Conservation (phyloP, 64 coral and sea anemone genomes). For the Porites australiensis region DNA sequence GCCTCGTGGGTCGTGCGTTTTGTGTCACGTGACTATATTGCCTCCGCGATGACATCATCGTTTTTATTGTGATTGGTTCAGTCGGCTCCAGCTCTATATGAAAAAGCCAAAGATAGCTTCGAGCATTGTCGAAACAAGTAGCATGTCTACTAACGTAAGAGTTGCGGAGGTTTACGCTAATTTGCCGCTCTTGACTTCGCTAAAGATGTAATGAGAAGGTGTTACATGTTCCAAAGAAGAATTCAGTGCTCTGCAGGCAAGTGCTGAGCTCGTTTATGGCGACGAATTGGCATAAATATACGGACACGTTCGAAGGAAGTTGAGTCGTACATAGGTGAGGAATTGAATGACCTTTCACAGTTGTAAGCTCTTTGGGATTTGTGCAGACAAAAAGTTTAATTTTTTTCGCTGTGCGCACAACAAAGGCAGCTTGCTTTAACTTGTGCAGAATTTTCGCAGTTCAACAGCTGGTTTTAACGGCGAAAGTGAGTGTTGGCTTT, state of each 20-base stretch:
- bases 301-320: slow-evolving; percentile 50
- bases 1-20: slow-evolving; percentile 29
- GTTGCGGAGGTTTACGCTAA: slow-evolving; percentile 26
- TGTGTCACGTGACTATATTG: slow-evolving; percentile 37
- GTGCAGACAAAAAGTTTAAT: background rate
- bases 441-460: background rate
- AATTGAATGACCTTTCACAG: slow-evolving; percentile 29
- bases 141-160: slow-evolving; percentile 17
- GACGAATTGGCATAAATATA: slow-evolving; percentile 34
- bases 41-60: slow-evolving; percentile 31
- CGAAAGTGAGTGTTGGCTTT: background rate
- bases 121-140: slow-evolving; percentile 4
- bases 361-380: slow-evolving; percentile 13
- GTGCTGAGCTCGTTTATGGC: slow-evolving; percentile 38
- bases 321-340: slow-evolving; percentile 58
- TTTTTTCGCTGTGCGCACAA: background rate
- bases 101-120: slow-evolving; percentile 42
- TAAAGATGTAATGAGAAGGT: slow-evolving; percentile 36
- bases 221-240: slow-evolving; percentile 5
- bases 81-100: slow-evolving; percentile 24
- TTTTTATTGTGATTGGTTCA: slow-evolving; percentile 59
- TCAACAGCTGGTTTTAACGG: background rate
- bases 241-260: background rate
- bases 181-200: slow-evolving; percentile 7
- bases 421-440: background rate